phyloP scores from a whole-genome alignment of 2,797 vertebrate species.

The Chelidonichthys spinosus region DNA sequence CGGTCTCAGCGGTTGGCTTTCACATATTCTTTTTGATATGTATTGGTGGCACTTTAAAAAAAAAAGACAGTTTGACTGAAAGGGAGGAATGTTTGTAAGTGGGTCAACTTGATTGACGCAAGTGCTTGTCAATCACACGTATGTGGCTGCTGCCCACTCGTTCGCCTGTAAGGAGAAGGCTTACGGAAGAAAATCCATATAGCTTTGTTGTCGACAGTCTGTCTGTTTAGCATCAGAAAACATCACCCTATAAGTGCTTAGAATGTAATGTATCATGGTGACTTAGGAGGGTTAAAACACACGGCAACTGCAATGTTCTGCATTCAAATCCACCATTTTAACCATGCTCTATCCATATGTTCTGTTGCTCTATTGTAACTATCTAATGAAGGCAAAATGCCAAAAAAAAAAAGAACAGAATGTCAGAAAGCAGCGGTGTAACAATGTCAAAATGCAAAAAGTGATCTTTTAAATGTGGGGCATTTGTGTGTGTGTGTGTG shows the following conservation, averaged over 20 bases:
- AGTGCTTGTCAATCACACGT: background rate
- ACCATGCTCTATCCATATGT: background rate
- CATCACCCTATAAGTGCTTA: background rate
- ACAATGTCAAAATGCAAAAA: conserved; percentile 38
- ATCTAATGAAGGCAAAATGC: conserved; percentile 5
- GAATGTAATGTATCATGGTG: background rate
- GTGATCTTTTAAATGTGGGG: conserved; percentile 27
- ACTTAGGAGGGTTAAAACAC: background rate
- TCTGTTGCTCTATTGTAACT: background rate
- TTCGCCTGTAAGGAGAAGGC: background rate
- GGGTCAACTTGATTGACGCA: background rate
- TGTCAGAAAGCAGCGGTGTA: conserved; percentile 1
- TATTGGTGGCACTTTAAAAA: background rate
- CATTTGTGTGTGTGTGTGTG: conserved; percentile 3
- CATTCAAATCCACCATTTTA: background rate
- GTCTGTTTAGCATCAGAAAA: background rate
- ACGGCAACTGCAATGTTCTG: background rate
- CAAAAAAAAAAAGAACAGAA: conserved; percentile 18
- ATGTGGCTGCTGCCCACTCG: background rate
- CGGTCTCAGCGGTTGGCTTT: background rate
- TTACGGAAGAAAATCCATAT: conserved; percentile 10
- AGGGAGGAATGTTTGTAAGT: background rate
- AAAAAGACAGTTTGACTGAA: background rate
- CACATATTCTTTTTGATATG: background rate
- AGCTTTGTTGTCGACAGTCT: background rate